A percentile compares a stretch with the other conserved stretches of the same genome.
These are phyloP conservation scores for Oscheius sp. DNA, from an alignment of 2,888 invertebrate species.

Conservation along the genomic window DNA sequence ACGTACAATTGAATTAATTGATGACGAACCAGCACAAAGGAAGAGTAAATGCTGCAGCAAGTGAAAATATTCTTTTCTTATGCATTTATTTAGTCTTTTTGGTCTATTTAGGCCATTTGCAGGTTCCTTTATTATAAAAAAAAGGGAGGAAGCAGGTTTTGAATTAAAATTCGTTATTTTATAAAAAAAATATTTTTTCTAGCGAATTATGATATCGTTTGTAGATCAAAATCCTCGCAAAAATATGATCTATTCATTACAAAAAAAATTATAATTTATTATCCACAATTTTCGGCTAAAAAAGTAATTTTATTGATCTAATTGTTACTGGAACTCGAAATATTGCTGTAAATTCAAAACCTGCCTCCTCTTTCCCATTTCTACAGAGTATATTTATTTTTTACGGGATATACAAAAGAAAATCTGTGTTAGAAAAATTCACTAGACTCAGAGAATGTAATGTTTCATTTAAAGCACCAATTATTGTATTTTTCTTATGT, in stretches of 20 bases:
- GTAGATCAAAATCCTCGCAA: no score
- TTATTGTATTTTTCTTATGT: background rate
- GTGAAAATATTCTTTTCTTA: background rate
- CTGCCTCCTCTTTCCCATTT: background rate
- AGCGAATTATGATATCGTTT: no score
- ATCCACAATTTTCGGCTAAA: no score
- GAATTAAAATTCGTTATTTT: no score
- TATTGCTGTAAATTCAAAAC: no score
- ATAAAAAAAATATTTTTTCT: no score
- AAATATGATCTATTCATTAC: no score
- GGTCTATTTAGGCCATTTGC: slow-evolving; percentile 9
- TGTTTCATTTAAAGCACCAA: slow-evolving; percentile 28
- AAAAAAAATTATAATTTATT: no score
- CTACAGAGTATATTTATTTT: background rate
- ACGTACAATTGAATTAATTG: slow-evolving; percentile 34
- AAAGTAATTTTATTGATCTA: no score
- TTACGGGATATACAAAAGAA: slow-evolving; percentile 11
- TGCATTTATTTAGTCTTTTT: background rate
- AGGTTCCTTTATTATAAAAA: no score
- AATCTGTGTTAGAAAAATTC: background rate
- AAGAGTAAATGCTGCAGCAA: slow-evolving; percentile 23
- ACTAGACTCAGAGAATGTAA: background rate
- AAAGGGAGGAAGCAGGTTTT: no score
- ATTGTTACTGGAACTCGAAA: no score
- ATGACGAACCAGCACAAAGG: slow-evolving; percentile 31